Conservation (phyloP, 2,113 vertebrate genomes). For the Heterotilapia buettikoferi region DNA sequence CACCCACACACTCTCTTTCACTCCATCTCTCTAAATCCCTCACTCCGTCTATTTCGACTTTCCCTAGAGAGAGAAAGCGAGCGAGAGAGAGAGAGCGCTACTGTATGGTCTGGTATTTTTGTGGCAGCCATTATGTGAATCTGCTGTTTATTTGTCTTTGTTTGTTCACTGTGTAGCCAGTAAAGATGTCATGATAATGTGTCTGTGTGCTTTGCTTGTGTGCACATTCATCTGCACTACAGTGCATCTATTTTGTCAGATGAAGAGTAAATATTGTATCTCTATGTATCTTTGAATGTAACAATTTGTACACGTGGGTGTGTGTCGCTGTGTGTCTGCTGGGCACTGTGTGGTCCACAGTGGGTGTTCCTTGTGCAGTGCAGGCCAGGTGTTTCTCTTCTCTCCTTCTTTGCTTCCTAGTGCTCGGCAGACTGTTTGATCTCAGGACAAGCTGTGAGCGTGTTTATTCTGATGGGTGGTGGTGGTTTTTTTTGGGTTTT, state of each 20-base stretch:
- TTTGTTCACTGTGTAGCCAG: slow-evolving; percentile 8
- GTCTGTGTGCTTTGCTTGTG: not conserved
- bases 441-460: not conserved
- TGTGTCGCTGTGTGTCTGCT: not conserved
- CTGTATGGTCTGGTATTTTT: slow-evolving; percentile 6
- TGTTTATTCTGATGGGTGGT: not conserved
- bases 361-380: slow-evolving; percentile 24
- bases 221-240: not conserved
- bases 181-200: not conserved
- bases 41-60: slow-evolving; percentile 20
- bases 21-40: slow-evolving; percentile 32
- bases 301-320: not conserved
- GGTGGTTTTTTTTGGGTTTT: not conserved
- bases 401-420: not conserved
- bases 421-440: slow-evolving; percentile 22
- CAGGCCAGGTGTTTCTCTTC: slow-evolving; percentile 19
- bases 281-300: not conserved
- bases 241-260: slow-evolving; percentile 3
- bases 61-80: not conserved
- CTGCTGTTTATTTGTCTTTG: slow-evolving; percentile 39
- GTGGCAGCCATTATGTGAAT: slow-evolving; percentile 41
- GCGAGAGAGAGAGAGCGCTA: not conserved
- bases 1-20: slow-evolving; percentile 26
- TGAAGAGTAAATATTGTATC: not conserved
- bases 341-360: not conserved